phyloP scores from a whole-genome alignment of 2,113 vertebrate species.

The Lepus americanus region DNA sequence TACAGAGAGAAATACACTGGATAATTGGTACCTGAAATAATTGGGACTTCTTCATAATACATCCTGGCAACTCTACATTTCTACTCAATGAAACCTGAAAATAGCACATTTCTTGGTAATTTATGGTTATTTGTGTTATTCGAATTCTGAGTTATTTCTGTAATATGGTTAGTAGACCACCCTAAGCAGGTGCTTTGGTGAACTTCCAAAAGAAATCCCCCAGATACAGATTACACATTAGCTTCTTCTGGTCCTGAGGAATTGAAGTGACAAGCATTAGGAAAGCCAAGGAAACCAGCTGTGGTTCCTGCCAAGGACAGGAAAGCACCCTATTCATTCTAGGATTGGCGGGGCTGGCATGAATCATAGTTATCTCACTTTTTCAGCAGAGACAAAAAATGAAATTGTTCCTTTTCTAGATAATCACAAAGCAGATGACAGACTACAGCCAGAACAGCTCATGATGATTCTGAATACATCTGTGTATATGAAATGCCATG shows the following conservation, averaged over 20 bases:
- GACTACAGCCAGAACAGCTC: background rate
- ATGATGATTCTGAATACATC: background rate
- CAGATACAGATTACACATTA: background rate
- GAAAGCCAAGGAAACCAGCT: background rate
- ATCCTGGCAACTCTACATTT: background rate
- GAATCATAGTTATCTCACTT: background rate
- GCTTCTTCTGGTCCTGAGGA: background rate
- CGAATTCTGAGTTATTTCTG: conserved; percentile 20
- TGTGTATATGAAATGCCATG: background rate
- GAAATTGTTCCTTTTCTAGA: background rate
- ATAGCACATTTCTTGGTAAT: background rate
- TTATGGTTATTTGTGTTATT: background rate
- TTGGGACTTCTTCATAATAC: background rate
- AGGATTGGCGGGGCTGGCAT: fast-evolving
- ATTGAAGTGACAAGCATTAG: background rate
- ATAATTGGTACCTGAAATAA: conserved; percentile 39
- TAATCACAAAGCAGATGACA: background rate
- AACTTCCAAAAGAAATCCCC: background rate
- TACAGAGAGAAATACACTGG: conserved; percentile 1
- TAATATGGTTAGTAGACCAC: background rate
- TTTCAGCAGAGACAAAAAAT: background rate
- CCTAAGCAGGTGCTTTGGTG: background rate
- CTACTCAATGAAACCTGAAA: background rate
- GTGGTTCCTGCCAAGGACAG: background rate
- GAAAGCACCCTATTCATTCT: background rate